Evolutionary conservation across 2,113 vertebrate genomes (phyloP), one percentile per base, ranked within the genome.

Genomic region (Aspidoscelis tigris): DNA sequence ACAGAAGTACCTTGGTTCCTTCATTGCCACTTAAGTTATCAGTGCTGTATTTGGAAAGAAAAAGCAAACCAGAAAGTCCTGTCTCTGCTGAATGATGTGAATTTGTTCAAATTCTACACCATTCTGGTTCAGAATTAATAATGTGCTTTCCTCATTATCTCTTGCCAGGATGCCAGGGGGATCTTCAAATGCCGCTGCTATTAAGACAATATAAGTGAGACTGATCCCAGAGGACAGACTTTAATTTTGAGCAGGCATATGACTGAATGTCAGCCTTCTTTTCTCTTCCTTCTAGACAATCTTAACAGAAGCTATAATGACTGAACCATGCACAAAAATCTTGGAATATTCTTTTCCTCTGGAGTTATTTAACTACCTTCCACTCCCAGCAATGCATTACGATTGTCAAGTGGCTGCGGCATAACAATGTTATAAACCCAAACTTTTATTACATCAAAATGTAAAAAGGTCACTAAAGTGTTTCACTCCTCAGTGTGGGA

Each of bases 401-500:
- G 74, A 69, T 89, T 87, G 86, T 87, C 86, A 87, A 16, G 89
- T 90, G 82, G 71, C 21, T 88, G 71, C 24, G 76, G 85, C 44
- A 83, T 58, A 66, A 70, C 11, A 4, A 80, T 78, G 58, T 77
- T 91, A 84, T 70, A 87, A 89, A 76, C 84, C 89, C 75, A 92
- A 76, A 8, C 64, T 93, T 94, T 92, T 87, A 92, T 94, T 91
- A 88, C 16, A 58, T 84, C 61, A 83, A 90, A 84, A 87, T 84
- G 80, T 89, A 87, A 91, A 85, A 93, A 92, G 89, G 88, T 87
- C 77, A 92, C 76, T 83, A 61, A 87, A 58, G 69, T 84, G 71
- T 77, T 87, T n/a, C n/a, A 66, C 21, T 88, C 1, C 33, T 85
- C 53, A 82, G 64, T 7, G 81, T 77, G 47, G 69, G 76, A 7